Conservation (phyloP, 2,888 invertebrate species). For the Patella pellucida region DNA sequence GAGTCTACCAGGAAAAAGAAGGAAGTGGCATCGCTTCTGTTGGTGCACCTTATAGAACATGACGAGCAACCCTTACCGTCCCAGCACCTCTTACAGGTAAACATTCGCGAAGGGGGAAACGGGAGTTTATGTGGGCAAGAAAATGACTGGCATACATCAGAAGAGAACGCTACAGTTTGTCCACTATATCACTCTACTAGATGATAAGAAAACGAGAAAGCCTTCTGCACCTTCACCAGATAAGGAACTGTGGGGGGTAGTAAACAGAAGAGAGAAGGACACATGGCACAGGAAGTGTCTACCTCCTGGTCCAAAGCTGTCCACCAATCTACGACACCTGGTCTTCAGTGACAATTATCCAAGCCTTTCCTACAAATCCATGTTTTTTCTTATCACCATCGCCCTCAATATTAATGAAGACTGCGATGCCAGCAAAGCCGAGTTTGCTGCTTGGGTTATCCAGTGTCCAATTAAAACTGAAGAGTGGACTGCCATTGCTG, state of each 20-base stretch:
- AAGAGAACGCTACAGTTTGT: constrained; percentile 20
- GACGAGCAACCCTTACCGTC: too few relatives aligned
- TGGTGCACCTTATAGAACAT: too few relatives aligned
- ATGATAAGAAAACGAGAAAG: constrained; percentile 14
- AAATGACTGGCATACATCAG: too few relatives aligned
- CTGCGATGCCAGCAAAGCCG: constrained; percentile 36
- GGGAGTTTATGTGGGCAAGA: too few relatives aligned
- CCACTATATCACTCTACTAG: constrained; percentile 20
- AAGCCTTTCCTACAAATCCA: too few relatives aligned
- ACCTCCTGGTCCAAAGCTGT: constrained; percentile 31
- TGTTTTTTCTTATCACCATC: too few relatives aligned
- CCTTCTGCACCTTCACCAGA: constrained; percentile 27
- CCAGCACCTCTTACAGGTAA: too few relatives aligned
- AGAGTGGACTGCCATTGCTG: constrained; percentile 29
- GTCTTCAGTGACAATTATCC: constrained; percentile 38
- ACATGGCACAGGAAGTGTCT: too few relatives aligned
- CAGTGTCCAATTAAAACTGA: constrained; percentile 29
- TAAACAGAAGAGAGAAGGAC: constrained; percentile 27
- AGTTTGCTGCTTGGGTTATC: constrained; percentile 33
- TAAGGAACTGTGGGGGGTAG: constrained; percentile 22
- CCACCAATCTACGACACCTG: constrained; percentile 36
- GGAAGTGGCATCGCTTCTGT: too few relatives aligned
- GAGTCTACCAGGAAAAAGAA: too few relatives aligned
- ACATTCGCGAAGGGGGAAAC: too few relatives aligned
- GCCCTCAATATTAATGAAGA: constrained; percentile 37